A percentile compares a stretch with the other conserved stretches of the same genome.
Evolutionary conservation across 2,888 invertebrate genomes (phyloP).

Genomic region (Sinopyrophorus schimmeli): DNA sequence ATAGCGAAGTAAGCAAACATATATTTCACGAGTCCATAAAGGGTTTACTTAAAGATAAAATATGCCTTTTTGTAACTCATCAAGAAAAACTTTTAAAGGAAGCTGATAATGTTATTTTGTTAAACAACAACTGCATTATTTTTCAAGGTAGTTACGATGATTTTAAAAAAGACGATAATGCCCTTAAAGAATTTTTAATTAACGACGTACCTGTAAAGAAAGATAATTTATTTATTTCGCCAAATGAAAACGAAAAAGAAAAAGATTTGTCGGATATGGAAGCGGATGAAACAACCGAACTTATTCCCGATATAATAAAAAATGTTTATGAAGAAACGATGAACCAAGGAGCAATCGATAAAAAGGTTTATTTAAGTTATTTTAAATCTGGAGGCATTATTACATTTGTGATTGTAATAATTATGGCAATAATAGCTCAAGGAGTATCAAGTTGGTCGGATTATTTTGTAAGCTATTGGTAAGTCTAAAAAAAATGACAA

Average conservation of each 20-base stretch:
- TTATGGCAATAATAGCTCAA: conserved; percentile 70
- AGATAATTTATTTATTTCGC: no score
- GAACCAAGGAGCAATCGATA: conserved; percentile 39
- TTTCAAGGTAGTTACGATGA: conserved; percentile 61
- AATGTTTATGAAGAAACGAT: conserved; percentile 62
- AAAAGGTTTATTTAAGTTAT: conserved; percentile 67
- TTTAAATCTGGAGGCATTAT: conserved; percentile 72
- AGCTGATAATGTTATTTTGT: conserved; percentile 58
- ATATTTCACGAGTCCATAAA: conserved; percentile 71
- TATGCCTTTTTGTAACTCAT: conserved; percentile 66
- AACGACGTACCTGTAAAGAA: no score
- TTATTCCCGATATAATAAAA: no score
- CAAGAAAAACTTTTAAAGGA: conserved; percentile 62
- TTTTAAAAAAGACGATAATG: conserved; percentile 3
- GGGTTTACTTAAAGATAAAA: conserved; percentile 59
- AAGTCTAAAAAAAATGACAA: conserved; percentile 37
- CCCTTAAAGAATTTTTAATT: background rate
- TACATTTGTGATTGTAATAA: conserved; percentile 63
- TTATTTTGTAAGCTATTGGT: conserved; percentile 80
- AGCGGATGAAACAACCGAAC: conserved; percentile 43
- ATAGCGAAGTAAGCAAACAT: conserved; percentile 69
- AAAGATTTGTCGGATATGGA: no score
- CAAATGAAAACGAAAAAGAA: no score
- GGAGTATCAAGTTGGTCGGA: conserved; percentile 72
- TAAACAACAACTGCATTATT: conserved; percentile 60